These are phyloP conservation scores for Platerodrilus igneus DNA, from an alignment of 2,888 invertebrate species.

Conservation along the genomic window DNA sequence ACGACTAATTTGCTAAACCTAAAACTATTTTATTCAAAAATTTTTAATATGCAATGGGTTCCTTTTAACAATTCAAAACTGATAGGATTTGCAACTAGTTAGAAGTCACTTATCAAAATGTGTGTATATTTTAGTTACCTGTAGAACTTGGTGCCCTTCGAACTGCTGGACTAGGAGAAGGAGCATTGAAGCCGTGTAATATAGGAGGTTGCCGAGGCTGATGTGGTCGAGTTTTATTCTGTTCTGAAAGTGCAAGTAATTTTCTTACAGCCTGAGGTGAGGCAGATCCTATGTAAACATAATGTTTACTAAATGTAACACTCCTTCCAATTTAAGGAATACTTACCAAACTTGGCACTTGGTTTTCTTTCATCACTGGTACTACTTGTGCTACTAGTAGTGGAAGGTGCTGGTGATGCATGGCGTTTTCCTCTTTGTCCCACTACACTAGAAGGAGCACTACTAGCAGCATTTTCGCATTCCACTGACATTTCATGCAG, in stretches of 20 bases:
- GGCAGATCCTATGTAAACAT: conserved; percentile 72
- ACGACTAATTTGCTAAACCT: too few relatives aligned
- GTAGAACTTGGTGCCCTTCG: conserved; percentile 52
- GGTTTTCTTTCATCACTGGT: conserved; percentile 69
- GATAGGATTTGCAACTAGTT: too few relatives aligned
- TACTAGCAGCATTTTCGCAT: conserved; percentile 67
- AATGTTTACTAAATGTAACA: too few relatives aligned
- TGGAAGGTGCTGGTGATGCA: conserved; percentile 87
- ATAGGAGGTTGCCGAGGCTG: conserved; percentile 67
- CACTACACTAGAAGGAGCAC: conserved; percentile 44
- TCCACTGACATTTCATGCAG: conserved; percentile 84
- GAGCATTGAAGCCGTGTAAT: conserved; percentile 53
- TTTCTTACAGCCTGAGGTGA: conserved; percentile 97
- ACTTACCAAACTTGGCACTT: conserved; percentile 62
- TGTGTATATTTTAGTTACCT: conserved; percentile 37
- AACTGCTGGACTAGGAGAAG: conserved; percentile 60
- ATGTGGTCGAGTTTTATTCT: conserved; percentile 81
- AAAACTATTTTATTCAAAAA: too few relatives aligned
- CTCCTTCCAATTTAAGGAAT: background rate
- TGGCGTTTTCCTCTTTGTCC: conserved; percentile 50
- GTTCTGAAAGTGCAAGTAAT: conserved; percentile 84
- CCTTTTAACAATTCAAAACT: too few relatives aligned
- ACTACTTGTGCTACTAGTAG: conserved; percentile 86
- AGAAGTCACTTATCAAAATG: background rate
- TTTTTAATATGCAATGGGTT: too few relatives aligned